phyloP scores from a whole-genome alignment of 2,113 vertebrate species.

The Sceloporus undulatus region DNA sequence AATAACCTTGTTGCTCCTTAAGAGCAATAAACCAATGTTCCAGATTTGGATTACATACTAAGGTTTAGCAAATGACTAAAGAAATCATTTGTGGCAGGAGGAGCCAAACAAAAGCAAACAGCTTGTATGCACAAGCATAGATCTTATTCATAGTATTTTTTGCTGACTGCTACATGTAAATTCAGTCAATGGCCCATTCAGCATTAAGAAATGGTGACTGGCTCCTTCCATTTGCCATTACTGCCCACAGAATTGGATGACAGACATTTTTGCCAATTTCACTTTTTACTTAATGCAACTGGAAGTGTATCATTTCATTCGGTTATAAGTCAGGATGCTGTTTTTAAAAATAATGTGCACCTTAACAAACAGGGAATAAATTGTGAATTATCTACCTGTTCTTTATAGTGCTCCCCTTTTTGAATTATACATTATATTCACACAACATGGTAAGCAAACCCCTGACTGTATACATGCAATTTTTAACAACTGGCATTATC shows the following conservation, averaged over 20 bases:
- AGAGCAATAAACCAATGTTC: not conserved
- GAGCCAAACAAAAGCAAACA: not conserved
- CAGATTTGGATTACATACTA: not conserved
- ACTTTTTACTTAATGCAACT: not conserved
- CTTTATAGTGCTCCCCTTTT: not conserved
- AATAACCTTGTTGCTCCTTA: not conserved
- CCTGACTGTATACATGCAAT: accelerated
- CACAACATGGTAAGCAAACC: not conserved
- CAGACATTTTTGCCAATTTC: not conserved
- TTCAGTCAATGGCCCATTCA: not conserved
- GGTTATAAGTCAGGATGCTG: not conserved
- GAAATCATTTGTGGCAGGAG: not conserved
- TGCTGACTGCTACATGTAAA: not conserved
- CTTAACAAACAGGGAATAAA: not conserved
- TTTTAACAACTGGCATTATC: not conserved
- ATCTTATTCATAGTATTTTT: not conserved
- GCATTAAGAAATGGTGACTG: not conserved
- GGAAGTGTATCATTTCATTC: not conserved
- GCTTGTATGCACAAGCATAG: not conserved
- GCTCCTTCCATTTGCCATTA: not conserved
- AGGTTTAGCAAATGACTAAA: not conserved
- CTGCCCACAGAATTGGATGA: not conserved
- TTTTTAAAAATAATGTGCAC: not conserved
- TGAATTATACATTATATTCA: not conserved
- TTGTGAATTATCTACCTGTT: not conserved